Base-by-base conservation (phyloP, 1,140 invertebrate genomes). In the Palaemon carinicauda region DNA sequence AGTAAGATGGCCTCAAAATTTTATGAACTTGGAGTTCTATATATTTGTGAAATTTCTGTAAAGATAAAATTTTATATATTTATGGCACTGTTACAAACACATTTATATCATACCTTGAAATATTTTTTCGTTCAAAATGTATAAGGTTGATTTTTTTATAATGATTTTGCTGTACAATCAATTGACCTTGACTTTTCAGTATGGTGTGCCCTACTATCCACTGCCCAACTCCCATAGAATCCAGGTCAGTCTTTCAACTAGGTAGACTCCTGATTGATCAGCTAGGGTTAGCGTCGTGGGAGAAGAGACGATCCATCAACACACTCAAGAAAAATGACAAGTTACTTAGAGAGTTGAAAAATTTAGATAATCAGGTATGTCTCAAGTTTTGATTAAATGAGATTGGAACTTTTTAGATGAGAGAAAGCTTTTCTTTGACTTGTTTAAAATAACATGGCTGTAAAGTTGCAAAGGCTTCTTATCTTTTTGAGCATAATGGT, bases 271-370 rank as follows among this genome's bases (percentile, higher is more conserved):
- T 99, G 0, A 95, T 98, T 89, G 96, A 97, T 65, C 98, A 99
- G 90, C 91, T 98, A 75, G 98, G 98, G 7, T 92, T 98, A 10
- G 94, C 96, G 17, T 95, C 96, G 1, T 98, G 97, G 95, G 96
- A 98, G 88, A 95, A 96, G 79, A 93, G 98, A 12, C 93, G 94
- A 50, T 94, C 95, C 86, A 94, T 98, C 88, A 96, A 99, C 92
- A 92, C 99, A 50, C 92, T 99, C 50, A 95, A 96, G 74, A 97
- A 98, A 90, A 97, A 95, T 90, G 98, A 99, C 89, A 96, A 97
- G 84, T 92, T 99, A 73, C 91, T 99, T 41, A 92, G 98, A 21
- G 98, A 99, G 92, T 90, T 99, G 56, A 94, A 97, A 85, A 97
- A 99, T 92, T 93, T 99, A 24, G 98, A 99, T 91, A 94, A 94